Base-by-base conservation (phyloP, 2,113 vertebrate species). In the Upupa epops region DNA sequence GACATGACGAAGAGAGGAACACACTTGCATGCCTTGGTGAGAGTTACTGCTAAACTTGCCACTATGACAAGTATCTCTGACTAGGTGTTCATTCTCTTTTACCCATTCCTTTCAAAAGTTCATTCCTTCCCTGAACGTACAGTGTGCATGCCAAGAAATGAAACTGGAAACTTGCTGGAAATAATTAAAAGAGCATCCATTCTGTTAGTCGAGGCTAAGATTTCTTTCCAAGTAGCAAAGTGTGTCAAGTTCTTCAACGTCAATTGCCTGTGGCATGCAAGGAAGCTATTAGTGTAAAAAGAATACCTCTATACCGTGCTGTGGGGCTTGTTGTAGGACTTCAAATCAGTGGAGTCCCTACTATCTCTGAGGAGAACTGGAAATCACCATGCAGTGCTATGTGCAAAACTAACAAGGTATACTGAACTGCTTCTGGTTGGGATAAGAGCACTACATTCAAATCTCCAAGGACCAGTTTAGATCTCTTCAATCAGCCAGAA, bases 361-460 rank as follows among this genome's bases (percentile, higher is more conserved):
- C 5, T 61, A 46, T 8, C 15, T 42, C 22, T 56, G 28, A 31
- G 34, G 56, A 72, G 68, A 83, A 45, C 40, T 0, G 6, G 2
- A 4, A 15, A 40, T 56, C 1, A 0, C 15, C 21, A 31, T 5
- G 8, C 46, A 31, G 34, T 20, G 29, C 36, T 58, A 25, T 0
- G 1, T 17, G 21, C 21, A 58, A 21, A 42, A 36, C 26, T 46
- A 31, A 14, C 17, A 21, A 46, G 17, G 17, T 61, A 24, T 28
- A 13, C 5, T 17, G 19, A 26, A 21, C 72, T 63, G 42, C 32
- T 70, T 58, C 77, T 75, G 6, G 3, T 9, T 58, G 42, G 11
- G 56, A 31, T 37, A 34, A 37, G 13, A 45, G 16, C 19, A 13
- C 31, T 14, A 73, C 24, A 14, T 55, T 63, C 65, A 32, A 6